Evolutionary conservation across 1,140 invertebrate species (phyloP), one percentile per base, ranked within the genome.

Genomic region (Drosophila paulistorum): DNA sequence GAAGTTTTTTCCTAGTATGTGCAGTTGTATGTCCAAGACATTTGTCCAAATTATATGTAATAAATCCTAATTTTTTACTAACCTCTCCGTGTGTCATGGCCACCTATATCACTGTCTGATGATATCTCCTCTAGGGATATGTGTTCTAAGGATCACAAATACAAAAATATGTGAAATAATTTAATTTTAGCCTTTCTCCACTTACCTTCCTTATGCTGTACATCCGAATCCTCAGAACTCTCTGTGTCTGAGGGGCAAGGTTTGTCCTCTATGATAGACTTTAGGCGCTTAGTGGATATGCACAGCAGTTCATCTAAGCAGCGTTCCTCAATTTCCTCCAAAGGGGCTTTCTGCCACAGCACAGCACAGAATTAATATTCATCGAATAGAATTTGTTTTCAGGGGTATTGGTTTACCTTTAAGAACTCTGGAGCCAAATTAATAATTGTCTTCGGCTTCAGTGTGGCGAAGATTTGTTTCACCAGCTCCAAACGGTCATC

Each of bases 401-500:
- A 13, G 7, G 17, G 0, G 3, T 17, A 0, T 2, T n/a, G 61
- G 9, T 10, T 14, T 42, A 90, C 80, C 67, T 83, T 93, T 10
- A 95, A 92, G 68, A 93, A 94, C 26, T 94, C 93, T 0, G 95
- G 94, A 2, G 94, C 93, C 89, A 95, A 93, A 7, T 93, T 92
- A 74, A 94, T 93, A 6, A 95, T 92, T 57, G 95, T 95, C 74
- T 94, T 95, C 0, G 93, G 92, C 81, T 94, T 95, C 0, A 95
- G 86, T 0, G 94, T 93, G 23, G 93, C 94, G 83, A 95, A 94
- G 9, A 95, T 93, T 91, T 95, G 94, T 63, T 94, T 94, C 90
- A 95, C 94, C 51, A 95, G 77, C 77, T 94, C 94, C 0, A 95
- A 93, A 45, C 94, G 90, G 74, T 95, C 94, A 58, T 95, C 93